Conservation (phyloP, 1,140 invertebrate genomes). For the Stegodyphus dumicola region DNA sequence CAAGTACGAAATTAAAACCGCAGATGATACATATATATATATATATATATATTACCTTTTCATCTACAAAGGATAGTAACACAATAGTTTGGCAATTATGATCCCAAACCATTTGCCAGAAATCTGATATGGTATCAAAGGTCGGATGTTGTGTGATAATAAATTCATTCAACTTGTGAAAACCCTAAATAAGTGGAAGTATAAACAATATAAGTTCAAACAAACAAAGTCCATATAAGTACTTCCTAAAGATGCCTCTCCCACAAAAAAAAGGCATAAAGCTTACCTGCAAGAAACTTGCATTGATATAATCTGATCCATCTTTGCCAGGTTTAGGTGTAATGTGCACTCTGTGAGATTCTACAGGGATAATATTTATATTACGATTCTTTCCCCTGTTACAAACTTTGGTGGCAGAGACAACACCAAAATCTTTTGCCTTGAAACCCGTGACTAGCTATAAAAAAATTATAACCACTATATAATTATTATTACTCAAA, state of each 20-base stretch:
- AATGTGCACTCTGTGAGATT: conserved; percentile 86
- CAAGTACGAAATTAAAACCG: not conserved
- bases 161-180: conserved; percentile 62
- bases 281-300: conserved; percentile 82
- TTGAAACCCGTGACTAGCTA: conserved; percentile 72
- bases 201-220: not conserved
- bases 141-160: conserved; percentile 93
- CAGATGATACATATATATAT: too few species aligned
- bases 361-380: conserved; percentile 82
- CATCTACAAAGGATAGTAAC: conserved; percentile 72
- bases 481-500: too few species aligned
- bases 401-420: conserved; percentile 86
- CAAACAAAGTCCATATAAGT: not conserved
- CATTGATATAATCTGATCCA: conserved; percentile 96
- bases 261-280: too few species aligned
- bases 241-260: too few species aligned
- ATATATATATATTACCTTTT: conserved; percentile 47
- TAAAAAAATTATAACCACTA: not conserved
- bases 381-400: conserved; percentile 88
- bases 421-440: conserved; percentile 85
- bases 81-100: conserved; percentile 93
- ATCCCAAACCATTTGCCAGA: conserved; percentile 98
- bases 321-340: conserved; percentile 94
- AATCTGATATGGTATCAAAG: conserved; percentile 81
- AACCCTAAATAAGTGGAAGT: conserved; percentile 64